These are phyloP conservation scores for Callaeas wilsoni DNA, from an alignment of 2,113 vertebrate genomes.

Conservation along the genomic window DNA sequence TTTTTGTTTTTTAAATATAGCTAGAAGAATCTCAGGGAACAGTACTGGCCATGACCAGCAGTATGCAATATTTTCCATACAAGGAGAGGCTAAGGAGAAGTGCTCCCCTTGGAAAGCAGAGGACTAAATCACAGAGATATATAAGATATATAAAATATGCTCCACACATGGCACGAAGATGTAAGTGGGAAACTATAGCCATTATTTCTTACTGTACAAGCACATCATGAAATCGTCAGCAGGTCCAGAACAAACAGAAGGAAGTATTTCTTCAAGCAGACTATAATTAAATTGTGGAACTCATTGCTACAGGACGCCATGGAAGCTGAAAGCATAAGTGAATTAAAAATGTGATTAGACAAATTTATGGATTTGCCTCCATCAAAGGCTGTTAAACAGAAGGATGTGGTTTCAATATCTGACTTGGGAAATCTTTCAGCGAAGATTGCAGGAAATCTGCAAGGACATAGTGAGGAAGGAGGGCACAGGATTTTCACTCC, in stretches of 20 bases:
- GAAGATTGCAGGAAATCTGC: not conserved
- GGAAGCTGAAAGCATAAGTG: constrained; percentile 4
- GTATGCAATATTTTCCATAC: not conserved
- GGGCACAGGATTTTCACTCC: not conserved
- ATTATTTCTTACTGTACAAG: not conserved
- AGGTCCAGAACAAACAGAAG: not conserved
- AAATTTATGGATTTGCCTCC: not conserved
- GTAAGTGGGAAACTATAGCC: not conserved
- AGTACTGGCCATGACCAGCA: not conserved
- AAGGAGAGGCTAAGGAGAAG: not conserved
- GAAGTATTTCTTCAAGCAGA: not conserved
- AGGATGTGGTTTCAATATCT: not conserved
- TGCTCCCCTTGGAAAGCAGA: not conserved
- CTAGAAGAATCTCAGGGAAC: not conserved
- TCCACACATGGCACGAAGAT: not conserved
- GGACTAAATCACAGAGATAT: not conserved
- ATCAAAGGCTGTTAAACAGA: not conserved
- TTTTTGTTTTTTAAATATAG: not conserved
- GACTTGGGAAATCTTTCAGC: not conserved
- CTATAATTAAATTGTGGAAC: not conserved
- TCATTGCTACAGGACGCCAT: not conserved
- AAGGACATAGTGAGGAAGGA: not conserved
- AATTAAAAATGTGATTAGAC: constrained; percentile 1
- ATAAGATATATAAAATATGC: not conserved
- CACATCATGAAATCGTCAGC: not conserved